Conservation (phyloP, 2,113 vertebrate species). For the Anoplopoma fimbria region DNA sequence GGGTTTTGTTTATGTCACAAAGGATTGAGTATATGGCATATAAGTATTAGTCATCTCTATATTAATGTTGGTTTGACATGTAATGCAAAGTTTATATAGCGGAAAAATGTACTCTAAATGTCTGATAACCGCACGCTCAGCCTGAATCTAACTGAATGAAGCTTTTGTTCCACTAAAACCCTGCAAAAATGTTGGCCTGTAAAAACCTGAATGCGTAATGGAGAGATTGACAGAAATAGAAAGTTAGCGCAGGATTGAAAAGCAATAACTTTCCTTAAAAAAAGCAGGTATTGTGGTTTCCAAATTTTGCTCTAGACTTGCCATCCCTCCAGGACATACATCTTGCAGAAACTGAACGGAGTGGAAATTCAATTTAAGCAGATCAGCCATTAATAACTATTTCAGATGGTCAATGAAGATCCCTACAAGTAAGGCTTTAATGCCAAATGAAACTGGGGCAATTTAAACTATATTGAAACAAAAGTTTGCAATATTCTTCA, state of each 20-base stretch:
- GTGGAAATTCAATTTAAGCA: constrained; percentile 54
- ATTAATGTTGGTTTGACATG: constrained; percentile 30
- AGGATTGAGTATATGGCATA: not conserved
- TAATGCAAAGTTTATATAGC: constrained; percentile 20
- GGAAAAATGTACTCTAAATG: constrained; percentile 19
- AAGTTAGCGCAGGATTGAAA: constrained; percentile 56
- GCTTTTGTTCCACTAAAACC: constrained; percentile 44
- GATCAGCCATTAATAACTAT: constrained; percentile 55
- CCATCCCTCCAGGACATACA: constrained; percentile 44
- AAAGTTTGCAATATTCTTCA: not conserved
- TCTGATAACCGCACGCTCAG: not conserved
- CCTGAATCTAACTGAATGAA: constrained; percentile 21
- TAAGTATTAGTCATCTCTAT: constrained; percentile 1
- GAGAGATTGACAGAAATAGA: constrained; percentile 61
- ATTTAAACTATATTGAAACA: too few relatives aligned
- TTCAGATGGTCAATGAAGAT: constrained; percentile 58
- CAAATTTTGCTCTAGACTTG: constrained; percentile 53
- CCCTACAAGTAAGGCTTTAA: constrained; percentile 20
- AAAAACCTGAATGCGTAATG: constrained; percentile 57
- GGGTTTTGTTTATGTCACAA: constrained; percentile 27
- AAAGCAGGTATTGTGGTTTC: constrained; percentile 44
- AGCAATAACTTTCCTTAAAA: constrained; percentile 36
- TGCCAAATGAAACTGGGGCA: constrained; percentile 26
- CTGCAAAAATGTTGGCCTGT: constrained; percentile 23
- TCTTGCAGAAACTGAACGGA: constrained; percentile 45